phyloP scores from a whole-genome alignment of 1,140 invertebrate genomes.

The Papilio polyxenes region DNA sequence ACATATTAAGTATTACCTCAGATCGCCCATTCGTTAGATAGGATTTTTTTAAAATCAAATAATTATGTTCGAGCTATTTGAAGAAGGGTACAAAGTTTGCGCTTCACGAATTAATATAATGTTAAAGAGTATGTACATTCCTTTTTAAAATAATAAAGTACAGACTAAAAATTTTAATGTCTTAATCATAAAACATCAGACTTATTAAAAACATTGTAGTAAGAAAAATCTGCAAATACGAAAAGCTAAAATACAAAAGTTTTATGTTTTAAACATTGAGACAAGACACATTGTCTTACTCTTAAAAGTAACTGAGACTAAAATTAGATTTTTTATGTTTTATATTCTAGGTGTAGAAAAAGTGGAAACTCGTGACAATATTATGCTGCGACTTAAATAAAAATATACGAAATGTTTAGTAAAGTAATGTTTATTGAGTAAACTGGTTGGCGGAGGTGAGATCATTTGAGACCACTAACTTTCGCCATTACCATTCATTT shows the following conservation, averaged over 20 bases:
- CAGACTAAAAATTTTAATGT: too few relatives aligned
- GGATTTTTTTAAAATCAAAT: too few relatives aligned
- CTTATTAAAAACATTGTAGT: too few relatives aligned
- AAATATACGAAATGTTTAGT: not conserved
- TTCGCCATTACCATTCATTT: slow-evolving; percentile 24
- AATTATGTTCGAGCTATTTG: too few relatives aligned
- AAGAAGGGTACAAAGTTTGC: too few relatives aligned
- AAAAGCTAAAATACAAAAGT: too few relatives aligned
- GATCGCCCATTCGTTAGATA: too few relatives aligned
- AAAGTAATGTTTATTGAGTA: slow-evolving; percentile 9
- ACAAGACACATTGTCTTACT: not conserved
- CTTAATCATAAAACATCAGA: too few relatives aligned
- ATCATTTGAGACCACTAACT: slow-evolving; percentile 25
- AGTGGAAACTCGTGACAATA: not conserved
- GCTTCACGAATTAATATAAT: too few relatives aligned
- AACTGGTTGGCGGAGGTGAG: slow-evolving; percentile 1
- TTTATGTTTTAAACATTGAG: too few relatives aligned
- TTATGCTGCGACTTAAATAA: slow-evolving; percentile 2
- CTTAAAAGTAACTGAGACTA: not conserved
- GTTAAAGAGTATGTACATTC: too few relatives aligned
- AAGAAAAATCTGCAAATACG: too few relatives aligned
- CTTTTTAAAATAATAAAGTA: not conserved
- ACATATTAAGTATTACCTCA: not conserved
- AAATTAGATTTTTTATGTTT: not conserved
- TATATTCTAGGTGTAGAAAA: not conserved